phyloP scores from a whole-genome alignment of 53 echinoderm and acorn worm species.

The Holothuria scabra region DNA sequence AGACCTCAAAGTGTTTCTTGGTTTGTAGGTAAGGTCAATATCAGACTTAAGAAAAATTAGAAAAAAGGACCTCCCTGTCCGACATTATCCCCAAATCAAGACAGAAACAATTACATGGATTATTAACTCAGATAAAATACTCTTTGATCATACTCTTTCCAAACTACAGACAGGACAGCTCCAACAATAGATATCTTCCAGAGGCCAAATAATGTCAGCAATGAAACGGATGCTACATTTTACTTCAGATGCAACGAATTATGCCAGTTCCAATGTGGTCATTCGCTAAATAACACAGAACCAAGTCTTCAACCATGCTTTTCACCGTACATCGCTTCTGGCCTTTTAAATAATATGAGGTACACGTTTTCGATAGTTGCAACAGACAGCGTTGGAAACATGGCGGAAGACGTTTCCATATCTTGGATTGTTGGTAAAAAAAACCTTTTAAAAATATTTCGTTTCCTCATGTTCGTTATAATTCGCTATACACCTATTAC shows the following conservation, averaged over 20 bases:
- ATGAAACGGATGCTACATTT: not conserved
- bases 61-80: too few relatives aligned
- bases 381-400: slow-evolving; percentile 28
- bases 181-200: not conserved
- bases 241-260: slow-evolving; percentile 15
- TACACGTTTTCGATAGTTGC: slow-evolving; percentile 22
- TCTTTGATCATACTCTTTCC: too few relatives aligned
- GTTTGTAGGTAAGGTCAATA: slow-evolving; percentile 48
- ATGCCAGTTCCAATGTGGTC: slow-evolving; percentile 21
- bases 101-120: too few relatives aligned
- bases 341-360: not conserved
- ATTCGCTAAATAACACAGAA: not conserved
- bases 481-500: too few relatives aligned
- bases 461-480: too few relatives aligned
- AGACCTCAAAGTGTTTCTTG: slow-evolving; percentile 4
- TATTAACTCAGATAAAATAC: too few relatives aligned
- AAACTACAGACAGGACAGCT: slow-evolving; percentile 9
- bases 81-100: too few relatives aligned
- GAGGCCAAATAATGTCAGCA: not conserved
- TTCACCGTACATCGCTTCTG: not conserved
- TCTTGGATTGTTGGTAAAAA: slow-evolving; percentile 27
- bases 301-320: not conserved
- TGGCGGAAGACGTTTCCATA: not conserved
- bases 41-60: too few relatives aligned
- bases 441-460: not conserved